A percentile compares a stretch with the other conserved stretches of the same genome.
phyloP scores from a whole-genome alignment of 92 coral and sea anemone species.

The Epizoanthus stellaris region DNA sequence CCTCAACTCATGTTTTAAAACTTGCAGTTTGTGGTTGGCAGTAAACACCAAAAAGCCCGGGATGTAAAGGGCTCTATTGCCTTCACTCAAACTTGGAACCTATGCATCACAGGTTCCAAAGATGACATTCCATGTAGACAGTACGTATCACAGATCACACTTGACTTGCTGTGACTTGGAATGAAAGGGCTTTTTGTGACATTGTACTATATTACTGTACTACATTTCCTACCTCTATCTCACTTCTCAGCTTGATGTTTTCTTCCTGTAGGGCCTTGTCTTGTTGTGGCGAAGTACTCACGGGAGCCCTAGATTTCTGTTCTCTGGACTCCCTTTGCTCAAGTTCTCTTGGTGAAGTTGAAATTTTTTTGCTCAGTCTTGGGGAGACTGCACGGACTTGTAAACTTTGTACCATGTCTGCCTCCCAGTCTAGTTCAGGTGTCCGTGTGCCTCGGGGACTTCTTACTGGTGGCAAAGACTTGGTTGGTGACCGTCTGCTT shows the following conservation, averaged over 20 bases:
- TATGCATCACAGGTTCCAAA: no score
- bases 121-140: no score
- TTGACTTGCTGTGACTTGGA: no score
- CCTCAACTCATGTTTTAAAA: no score
- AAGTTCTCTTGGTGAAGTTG: conserved; percentile 13
- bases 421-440: conserved; percentile 35
- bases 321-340: background rate
- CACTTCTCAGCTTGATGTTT: conserved; percentile 16
- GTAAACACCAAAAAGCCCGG: no score
- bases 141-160: no score
- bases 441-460: conserved; percentile 24
- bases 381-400: conserved; percentile 38
- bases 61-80: no score
- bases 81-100: no score
- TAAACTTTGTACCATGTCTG: conserved; percentile 25
- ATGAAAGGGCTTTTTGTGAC: no score
- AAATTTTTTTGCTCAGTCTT: background rate
- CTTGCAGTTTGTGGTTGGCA: no score
- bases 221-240: conserved; percentile 23
- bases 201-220: no score
- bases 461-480: conserved; percentile 32
- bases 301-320: conserved; percentile 8
- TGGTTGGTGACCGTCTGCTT: conserved; percentile 15
- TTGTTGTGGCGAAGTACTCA: background rate
- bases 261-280: conserved; percentile 16